Base-by-base conservation (phyloP, 2,797 vertebrate genomes). In the Enteromius argenteus region DNA sequence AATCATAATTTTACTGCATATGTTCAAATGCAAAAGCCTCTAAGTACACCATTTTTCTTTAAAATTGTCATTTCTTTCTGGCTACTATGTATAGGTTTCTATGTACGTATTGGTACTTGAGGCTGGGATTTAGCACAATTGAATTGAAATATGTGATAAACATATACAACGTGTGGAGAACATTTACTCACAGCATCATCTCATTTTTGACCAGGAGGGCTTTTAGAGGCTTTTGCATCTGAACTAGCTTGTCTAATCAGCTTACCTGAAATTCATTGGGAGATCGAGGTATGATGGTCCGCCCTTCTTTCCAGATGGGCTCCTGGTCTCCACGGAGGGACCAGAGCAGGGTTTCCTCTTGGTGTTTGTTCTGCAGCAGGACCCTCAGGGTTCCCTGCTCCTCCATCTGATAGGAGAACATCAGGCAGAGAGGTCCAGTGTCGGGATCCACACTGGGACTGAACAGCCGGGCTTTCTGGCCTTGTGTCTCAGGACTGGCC, bases 361-460 rank as follows among this genome's bases (percentile, higher is more conserved):
- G 95, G 87, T 93, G 94, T 72, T 93, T 93, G 87, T 97, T 96
- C 42, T 95, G 94, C 66, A 97, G 92, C 76, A 95, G 87, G 66
- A 99, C 95, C 86, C 93, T 95, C 46, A 99, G 93, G 82, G 95
- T 96, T 76, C 96, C 96, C 84, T 96, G 95, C 0, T 92, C 96
- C 85, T 96, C 96, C 3, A 96, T 94, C 89, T 95, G 97, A 90
- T 99, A 99, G 85, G 95, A 97, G 92, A 99, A 99, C 76, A 96
- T 93, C 91, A 99, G 95, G 93, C 98, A 99, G 79, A 97, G 93
- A 0, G 96, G 96, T 1, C 96, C 97, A 0, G 91, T 93, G 32
- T 97, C 96, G 3, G 97, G 93, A 23, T 93, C 92, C 82, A 99
- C 93, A 0, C 90, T 85, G 0, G 97, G 97, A 91, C 98, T 98